These are phyloP conservation scores for Linyphia triangularis DNA, from an alignment of 2,888 invertebrate species.

Conservation along the genomic window DNA sequence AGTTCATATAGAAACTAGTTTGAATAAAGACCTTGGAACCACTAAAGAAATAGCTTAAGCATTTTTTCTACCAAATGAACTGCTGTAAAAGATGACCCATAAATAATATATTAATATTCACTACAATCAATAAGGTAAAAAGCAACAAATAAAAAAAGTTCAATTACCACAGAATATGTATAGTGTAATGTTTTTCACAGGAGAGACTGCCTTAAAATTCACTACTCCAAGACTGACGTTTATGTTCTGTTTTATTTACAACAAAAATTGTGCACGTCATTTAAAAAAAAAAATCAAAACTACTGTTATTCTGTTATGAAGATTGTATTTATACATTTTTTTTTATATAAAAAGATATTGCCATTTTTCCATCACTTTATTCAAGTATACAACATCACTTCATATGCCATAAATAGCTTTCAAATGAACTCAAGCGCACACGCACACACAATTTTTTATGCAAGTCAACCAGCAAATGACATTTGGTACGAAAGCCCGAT, in stretches of 20 bases:
- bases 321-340: constrained; percentile 17
- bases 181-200: no score
- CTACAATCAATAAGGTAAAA: no score
- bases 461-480: constrained; percentile 63
- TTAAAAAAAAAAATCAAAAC: constrained; percentile 69
- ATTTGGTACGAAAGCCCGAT: constrained; percentile 73
- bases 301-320: constrained; percentile 49
- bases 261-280: constrained; percentile 75
- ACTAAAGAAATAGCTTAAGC: no score
- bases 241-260: constrained; percentile 75
- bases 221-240: constrained; percentile 32
- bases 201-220: not conserved
- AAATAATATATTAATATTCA: no score
- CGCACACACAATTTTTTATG: constrained; percentile 9
- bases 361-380: constrained; percentile 72
- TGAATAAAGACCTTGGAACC: no score
- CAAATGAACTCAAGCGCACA: constrained; percentile 59
- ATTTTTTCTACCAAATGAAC: no score
- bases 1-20: no score
- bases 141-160: no score
- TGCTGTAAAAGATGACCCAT: no score
- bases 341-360: constrained; percentile 75
- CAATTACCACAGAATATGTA: no score
- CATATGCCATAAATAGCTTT: constrained; percentile 67
- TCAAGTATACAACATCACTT: constrained; percentile 67